A percentile compares a stretch with the other conserved stretches of the same genome.
phyloP scores from a whole-genome alignment of 2,797 vertebrate genomes.

The Ptychadena robeensis region DNA sequence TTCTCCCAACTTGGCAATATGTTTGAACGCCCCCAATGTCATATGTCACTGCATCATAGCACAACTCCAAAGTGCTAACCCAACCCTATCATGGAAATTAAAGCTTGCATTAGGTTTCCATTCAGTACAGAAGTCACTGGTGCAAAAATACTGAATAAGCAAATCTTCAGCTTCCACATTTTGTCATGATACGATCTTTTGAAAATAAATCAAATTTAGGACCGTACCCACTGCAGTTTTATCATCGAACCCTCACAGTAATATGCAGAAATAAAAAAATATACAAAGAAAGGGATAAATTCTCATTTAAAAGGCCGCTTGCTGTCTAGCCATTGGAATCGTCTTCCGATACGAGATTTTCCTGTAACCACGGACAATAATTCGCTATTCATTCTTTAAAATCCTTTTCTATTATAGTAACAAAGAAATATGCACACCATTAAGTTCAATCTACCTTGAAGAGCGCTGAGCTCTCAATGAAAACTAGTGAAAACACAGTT shows the following conservation, averaged over 20 bases:
- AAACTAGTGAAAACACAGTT: constrained; percentile 41
- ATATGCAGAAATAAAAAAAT: constrained; percentile 22
- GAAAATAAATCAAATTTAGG: neutral
- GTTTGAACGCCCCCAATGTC: no score
- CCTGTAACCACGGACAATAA: constrained; percentile 20
- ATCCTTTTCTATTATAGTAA: constrained; percentile 45
- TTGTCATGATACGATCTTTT: neutral
- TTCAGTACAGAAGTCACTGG: neutral
- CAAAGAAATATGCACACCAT: constrained; percentile 55
- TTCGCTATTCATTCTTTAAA: constrained; percentile 25
- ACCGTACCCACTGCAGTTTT: neutral
- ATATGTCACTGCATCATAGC: no score
- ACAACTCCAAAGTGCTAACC: no score
- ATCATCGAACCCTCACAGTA: neutral
- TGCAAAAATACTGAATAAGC: neutral
- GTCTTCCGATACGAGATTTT: neutral
- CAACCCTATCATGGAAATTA: no score
- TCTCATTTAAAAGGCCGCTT: constrained; percentile 28
- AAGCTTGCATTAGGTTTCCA: neutral
- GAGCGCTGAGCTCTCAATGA: constrained; percentile 49
- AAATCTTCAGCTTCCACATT: neutral
- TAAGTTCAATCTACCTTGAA: constrained; percentile 59
- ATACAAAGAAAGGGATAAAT: constrained; percentile 13
- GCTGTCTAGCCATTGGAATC: neutral
- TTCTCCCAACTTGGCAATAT: no score